These are phyloP conservation scores for Cheilinus undulatus DNA, from an alignment of 2,113 vertebrate genomes.

Conservation along the genomic window DNA sequence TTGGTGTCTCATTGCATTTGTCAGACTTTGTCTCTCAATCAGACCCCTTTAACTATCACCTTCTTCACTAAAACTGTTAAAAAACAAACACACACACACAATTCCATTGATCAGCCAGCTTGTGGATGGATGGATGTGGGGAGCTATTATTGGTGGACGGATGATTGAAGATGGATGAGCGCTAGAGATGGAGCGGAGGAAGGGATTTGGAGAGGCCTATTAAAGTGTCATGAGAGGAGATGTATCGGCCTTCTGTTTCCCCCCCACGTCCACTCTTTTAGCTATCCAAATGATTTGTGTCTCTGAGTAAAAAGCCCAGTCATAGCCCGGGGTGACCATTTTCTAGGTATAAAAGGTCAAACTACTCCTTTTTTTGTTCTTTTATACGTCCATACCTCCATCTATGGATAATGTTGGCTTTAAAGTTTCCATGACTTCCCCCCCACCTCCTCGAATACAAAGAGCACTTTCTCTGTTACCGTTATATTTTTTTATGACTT, in stretches of 20 bases:
- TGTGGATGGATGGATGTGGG: conserved; percentile 47
- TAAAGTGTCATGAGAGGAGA: conserved; percentile 78
- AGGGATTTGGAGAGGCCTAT: conserved; percentile 73
- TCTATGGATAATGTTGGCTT: conserved; percentile 33
- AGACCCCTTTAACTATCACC: conserved; percentile 8
- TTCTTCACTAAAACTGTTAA: conserved; percentile 51
- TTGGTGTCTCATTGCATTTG: conserved; percentile 45
- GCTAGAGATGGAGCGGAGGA: conserved; percentile 52
- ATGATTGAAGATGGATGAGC: conserved; percentile 70
- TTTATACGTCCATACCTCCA: conserved; percentile 27
- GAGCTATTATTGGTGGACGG: conserved; percentile 71
- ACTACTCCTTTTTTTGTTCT: conserved; percentile 41
- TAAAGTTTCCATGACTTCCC: not conserved
- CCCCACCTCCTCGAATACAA: not conserved
- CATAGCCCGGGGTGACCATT: conserved; percentile 48
- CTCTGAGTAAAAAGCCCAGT: conserved; percentile 61
- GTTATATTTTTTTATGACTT: not conserved
- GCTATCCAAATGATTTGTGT: conserved; percentile 77
- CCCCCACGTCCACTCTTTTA: conserved; percentile 65
- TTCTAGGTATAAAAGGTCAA: conserved; percentile 69
- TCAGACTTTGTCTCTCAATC: conserved; percentile 60
- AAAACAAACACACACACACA: conserved; percentile 59
- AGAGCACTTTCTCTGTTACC: not conserved
- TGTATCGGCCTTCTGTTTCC: conserved; percentile 70
- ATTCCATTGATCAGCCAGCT: conserved; percentile 69